Conservation (phyloP, 1,140 invertebrate genomes). For the Anastrepha ludens region DNA sequence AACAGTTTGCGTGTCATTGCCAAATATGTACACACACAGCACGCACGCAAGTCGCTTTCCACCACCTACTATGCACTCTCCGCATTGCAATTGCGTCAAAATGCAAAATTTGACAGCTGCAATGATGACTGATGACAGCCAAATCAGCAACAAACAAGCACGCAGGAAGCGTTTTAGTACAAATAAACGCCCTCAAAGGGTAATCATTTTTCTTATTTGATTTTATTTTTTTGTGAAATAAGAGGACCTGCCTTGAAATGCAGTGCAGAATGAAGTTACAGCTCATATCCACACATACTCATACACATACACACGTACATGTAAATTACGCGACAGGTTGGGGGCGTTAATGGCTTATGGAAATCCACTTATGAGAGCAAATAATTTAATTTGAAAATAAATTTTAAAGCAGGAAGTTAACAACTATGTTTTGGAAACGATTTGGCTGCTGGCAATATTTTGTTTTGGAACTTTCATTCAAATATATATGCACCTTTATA, state of each 20-base stretch:
- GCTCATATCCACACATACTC: not conserved
- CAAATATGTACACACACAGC: not conserved
- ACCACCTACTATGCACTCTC: too few relatives aligned
- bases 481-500: too few relatives aligned
- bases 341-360: not conserved
- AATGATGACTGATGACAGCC: conserved; percentile 47
- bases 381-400: not conserved
- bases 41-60: not conserved
- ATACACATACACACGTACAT: not conserved
- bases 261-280: not conserved
- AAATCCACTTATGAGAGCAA: not conserved
- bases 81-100: not conserved
- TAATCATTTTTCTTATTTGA: not conserved
- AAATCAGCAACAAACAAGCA: conserved; percentile 33
- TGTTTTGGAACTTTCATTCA: too few relatives aligned
- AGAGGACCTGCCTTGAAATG: not conserved
- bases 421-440: too few relatives aligned
- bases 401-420: not conserved
- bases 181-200: conserved; percentile 4
- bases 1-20: not conserved
- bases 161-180: not conserved
- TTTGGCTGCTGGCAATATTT: too few relatives aligned
- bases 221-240: not conserved
- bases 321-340: not conserved
- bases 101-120: conserved; percentile 40